Evolutionary conservation across 2,113 vertebrate genomes (phyloP).

Genomic region (Sitta europaea): DNA sequence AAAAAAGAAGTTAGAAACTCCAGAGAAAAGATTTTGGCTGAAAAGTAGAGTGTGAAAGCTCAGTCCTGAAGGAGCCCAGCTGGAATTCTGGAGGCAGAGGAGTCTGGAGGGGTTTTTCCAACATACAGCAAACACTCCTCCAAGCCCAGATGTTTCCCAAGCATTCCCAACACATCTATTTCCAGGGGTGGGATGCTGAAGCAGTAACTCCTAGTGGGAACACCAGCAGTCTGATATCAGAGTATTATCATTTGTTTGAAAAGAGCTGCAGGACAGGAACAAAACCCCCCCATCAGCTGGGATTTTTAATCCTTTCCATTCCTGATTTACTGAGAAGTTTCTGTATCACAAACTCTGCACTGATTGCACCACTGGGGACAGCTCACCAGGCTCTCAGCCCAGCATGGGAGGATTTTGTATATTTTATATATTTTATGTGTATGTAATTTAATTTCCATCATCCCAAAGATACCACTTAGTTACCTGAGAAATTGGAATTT

Average conservation of each 20-base stretch:
- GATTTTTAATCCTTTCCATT: neutral
- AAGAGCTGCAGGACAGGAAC: neutral
- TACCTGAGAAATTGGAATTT: neutral
- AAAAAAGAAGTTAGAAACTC: neutral
- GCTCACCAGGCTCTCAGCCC: neutral
- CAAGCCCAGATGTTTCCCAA: neutral
- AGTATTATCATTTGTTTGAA: neutral
- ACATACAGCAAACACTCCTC: neutral
- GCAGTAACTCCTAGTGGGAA: neutral
- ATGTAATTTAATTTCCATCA: neutral
- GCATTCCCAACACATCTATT: neutral
- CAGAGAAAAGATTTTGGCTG: neutral
- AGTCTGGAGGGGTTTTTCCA: neutral
- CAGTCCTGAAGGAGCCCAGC: neutral
- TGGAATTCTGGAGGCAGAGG: neutral
- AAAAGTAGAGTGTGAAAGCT: neutral
- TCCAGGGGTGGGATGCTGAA: neutral
- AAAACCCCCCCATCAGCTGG: neutral
- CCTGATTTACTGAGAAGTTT: neutral
- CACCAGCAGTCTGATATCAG: neutral
- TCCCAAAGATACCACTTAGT: neutral
- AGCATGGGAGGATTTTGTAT: neutral
- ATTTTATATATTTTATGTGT: neutral
- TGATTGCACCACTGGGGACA: neutral
- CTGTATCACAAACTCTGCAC: neutral